A percentile compares a stretch with the other conserved stretches of the same genome.
Conservation (phyloP, 2,113 vertebrate species). For the Nycticebus coucang region DNA sequence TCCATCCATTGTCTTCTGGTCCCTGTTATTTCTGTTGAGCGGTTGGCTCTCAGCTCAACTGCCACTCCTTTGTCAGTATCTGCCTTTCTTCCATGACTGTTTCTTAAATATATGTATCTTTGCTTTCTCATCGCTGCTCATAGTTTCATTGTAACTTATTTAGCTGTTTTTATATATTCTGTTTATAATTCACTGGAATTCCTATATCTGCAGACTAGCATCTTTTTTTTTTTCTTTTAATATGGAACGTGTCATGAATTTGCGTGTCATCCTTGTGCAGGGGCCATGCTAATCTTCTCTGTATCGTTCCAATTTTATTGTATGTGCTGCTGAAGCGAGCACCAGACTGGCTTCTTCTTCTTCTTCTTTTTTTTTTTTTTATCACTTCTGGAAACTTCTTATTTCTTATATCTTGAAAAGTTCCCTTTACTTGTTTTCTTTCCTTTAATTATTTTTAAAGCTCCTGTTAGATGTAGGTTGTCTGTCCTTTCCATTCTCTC, state of each 20-base stretch:
- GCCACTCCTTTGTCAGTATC: neutral
- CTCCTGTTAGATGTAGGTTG: neutral
- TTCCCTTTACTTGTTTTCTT: neutral
- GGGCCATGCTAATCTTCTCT: too few species aligned
- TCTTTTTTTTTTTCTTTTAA: neutral
- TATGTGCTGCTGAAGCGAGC: too few species aligned
- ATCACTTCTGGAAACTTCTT: neutral
- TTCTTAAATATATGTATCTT: neutral
- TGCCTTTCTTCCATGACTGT: neutral
- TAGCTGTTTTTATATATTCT: neutral
- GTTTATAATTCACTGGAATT: neutral
- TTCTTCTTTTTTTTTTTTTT: neutral
- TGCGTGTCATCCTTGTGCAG: too few species aligned
- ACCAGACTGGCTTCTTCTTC: neutral
- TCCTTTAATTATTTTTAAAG: neutral
- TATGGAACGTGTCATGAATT: too few species aligned
- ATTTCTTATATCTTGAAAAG: neutral
- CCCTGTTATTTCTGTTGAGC: neutral
- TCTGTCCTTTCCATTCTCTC: neutral
- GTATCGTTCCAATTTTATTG: too few species aligned
- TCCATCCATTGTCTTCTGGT: neutral
- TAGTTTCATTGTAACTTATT: neutral
- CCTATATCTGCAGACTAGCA: neutral
- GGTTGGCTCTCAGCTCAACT: neutral
- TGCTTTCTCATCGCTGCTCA: neutral